These are phyloP conservation scores for Tokudaia tokunoshimensis DNA, from an alignment of 2,797 vertebrate species.

Conservation along the genomic window DNA sequence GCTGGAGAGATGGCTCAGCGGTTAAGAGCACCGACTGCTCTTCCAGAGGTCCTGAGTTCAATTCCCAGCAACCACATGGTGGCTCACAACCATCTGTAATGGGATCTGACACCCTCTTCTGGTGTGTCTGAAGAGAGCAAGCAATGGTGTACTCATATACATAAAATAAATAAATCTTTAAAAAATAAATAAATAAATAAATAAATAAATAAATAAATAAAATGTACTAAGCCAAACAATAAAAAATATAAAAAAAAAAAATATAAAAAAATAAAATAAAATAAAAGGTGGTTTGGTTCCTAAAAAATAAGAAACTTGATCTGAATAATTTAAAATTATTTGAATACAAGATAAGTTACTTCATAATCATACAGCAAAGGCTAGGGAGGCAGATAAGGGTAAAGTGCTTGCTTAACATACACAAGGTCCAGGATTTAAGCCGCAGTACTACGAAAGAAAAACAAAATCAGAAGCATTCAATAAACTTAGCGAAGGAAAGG, in stretches of 20 bases:
- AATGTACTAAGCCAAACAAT: not conserved
- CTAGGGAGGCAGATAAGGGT: not conserved
- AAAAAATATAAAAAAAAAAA: not conserved
- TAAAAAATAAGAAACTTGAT: conserved; percentile 12
- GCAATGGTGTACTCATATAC: no score
- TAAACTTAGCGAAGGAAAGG: not conserved
- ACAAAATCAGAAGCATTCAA: not conserved
- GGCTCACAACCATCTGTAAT: no score
- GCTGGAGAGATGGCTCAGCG: no score
- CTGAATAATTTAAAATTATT: not conserved
- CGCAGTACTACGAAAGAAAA: not conserved
- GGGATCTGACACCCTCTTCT: no score
- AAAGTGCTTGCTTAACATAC: not conserved
- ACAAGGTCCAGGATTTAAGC: not conserved
- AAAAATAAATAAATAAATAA: conserved; percentile 53
- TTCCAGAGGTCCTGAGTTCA: no score
- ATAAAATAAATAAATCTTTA: no score
- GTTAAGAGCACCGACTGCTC: no score
- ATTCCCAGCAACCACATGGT: no score
- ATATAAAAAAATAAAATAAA: not conserved
- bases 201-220: conserved; percentile 39
- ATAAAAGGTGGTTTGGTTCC: not conserved
- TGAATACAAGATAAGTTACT: not conserved
- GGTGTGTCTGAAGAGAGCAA: no score
- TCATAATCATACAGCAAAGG: not conserved